A percentile compares a stretch with the other conserved stretches of the same genome.
Conservation (phyloP, 2,797 vertebrate species). For the Xenopus petersii region DNA sequence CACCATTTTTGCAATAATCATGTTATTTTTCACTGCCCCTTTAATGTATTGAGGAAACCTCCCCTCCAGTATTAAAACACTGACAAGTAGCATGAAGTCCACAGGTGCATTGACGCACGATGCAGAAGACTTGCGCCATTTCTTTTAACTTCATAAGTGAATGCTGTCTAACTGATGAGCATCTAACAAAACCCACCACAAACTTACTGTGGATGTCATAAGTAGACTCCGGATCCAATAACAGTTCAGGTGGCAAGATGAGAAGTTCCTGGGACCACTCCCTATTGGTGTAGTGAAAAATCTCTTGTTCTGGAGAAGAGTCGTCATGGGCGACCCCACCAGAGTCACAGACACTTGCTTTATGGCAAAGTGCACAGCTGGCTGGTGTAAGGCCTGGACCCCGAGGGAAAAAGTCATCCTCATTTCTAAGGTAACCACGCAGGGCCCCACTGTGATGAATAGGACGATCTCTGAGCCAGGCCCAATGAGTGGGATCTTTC, state of each 20-base stretch:
- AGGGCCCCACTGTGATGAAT: slow-evolving; percentile 55
- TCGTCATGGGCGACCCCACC: neutral
- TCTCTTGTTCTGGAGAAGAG: slow-evolving; percentile 19
- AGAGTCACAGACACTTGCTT: slow-evolving; percentile 11
- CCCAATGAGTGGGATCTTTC: slow-evolving; percentile 54
- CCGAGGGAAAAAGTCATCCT: slow-evolving; percentile 34
- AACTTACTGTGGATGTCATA: slow-evolving; percentile 50
- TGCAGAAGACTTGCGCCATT: no score
- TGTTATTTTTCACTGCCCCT: no score
- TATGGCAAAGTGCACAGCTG: slow-evolving; percentile 39
- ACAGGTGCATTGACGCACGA: no score
- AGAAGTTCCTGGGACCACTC: slow-evolving; percentile 35
- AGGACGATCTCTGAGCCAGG: slow-evolving; percentile 52
- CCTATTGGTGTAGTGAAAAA: neutral
- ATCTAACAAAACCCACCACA: neutral
- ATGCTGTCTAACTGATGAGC: no score
- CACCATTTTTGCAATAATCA: no score
- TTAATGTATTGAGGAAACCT: no score
- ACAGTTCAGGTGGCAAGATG: slow-evolving; percentile 28
- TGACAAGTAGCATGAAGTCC: no score
- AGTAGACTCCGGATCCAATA: slow-evolving; percentile 38
- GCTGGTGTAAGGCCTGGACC: slow-evolving; percentile 45
- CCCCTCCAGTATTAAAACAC: no score
- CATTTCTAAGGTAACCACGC: slow-evolving; percentile 45
- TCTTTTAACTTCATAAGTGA: no score